Evolutionary conservation across 1,140 invertebrate species (phyloP).

Genomic region (Mactra quadrangularis): DNA sequence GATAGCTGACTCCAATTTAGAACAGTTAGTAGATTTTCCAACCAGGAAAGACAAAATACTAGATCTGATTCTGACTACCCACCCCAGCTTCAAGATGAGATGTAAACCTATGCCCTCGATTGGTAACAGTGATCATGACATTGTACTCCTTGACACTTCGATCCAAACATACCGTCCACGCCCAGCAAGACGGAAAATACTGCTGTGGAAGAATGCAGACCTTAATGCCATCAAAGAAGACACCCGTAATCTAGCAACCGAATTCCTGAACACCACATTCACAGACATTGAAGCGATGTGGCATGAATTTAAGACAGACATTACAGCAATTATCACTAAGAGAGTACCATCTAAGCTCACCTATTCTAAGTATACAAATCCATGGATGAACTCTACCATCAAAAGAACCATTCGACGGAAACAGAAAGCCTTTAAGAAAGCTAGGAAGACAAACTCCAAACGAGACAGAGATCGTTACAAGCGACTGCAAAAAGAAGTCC

Average conservation of each 20-base stretch:
- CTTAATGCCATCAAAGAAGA: neutral
- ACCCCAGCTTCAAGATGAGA: too few relatives aligned
- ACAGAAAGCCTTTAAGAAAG: conserved; percentile 18
- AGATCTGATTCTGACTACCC: too few relatives aligned
- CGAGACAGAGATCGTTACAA: conserved; percentile 16
- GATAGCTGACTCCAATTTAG: too few relatives aligned
- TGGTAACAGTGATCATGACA: conserved; percentile 31
- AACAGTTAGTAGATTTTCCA: neutral
- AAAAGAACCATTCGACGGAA: conserved; percentile 15
- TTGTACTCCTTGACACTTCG: neutral
- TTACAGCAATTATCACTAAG: conserved; percentile 5
- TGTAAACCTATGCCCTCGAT: too few relatives aligned
- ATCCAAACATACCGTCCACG: neutral
- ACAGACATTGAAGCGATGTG: conserved; percentile 6
- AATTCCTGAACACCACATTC: neutral
- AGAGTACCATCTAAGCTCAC: conserved; percentile 26
- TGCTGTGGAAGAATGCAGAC: conserved; percentile 16
- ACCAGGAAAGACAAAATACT: neutral
- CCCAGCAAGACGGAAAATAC: conserved; percentile 23
- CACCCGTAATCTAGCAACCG: neutral
- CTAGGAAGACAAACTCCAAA: conserved; percentile 34
- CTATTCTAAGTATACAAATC: conserved; percentile 14
- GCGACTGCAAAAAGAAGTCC: conserved; percentile 1
- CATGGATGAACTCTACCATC: conserved; percentile 40
- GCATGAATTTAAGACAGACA: neutral